Conservation (phyloP, 2,888 invertebrate species). For the Spatulosminthurus flaviceps region DNA sequence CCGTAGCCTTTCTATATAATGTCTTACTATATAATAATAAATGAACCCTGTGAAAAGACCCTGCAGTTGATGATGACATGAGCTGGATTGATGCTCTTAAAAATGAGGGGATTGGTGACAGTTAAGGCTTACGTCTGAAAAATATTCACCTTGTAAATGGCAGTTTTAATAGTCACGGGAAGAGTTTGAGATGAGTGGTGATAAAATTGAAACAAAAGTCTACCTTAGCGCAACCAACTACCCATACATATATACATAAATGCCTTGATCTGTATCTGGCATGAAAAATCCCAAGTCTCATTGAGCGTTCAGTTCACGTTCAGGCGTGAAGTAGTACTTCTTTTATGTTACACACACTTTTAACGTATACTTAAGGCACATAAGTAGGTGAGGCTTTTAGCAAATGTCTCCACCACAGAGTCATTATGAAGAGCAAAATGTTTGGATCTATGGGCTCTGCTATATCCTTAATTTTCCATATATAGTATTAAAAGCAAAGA, state of each 20-base stretch:
- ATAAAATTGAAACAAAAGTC: background rate
- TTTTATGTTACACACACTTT: background rate
- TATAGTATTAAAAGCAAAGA: background rate
- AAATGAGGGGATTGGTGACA: background rate
- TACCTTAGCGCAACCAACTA: no score
- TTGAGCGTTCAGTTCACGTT: background rate
- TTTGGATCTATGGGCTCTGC: background rate
- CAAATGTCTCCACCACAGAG: background rate
- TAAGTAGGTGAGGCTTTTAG: background rate
- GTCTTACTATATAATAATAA: no score
- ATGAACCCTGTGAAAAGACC: background rate
- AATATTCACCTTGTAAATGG: background rate
- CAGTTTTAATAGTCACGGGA: slow-evolving; percentile 10
- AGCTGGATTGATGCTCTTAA: background rate
- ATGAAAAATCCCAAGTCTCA: background rate
- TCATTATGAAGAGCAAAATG: slow-evolving; percentile 13
- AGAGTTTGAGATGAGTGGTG: background rate
- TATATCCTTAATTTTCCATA: background rate
- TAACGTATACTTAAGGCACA: background rate
- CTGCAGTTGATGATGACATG: no score
- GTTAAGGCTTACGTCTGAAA: background rate
- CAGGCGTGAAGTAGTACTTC: no score
- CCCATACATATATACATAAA: background rate
- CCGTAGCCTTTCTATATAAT: no score
- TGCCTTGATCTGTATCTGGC: background rate